Conservation (phyloP, 2,113 vertebrate species). For the Tauraco erythrolophus region DNA sequence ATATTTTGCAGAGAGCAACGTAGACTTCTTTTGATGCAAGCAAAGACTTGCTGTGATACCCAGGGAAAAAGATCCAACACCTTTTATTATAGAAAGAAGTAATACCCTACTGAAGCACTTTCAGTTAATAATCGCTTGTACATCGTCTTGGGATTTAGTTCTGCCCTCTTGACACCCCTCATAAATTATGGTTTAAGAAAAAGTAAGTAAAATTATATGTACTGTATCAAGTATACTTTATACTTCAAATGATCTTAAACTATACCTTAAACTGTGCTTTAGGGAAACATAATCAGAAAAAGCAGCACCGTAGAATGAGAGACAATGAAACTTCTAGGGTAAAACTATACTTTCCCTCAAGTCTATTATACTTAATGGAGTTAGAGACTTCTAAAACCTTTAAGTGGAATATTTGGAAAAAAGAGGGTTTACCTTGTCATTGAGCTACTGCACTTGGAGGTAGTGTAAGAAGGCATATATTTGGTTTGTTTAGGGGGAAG, state of each 20-base stretch:
- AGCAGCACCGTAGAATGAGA: background rate
- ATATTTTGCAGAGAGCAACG: background rate
- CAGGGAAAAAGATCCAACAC: background rate
- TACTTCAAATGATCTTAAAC: slow-evolving; percentile 54
- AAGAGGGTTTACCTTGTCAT: background rate
- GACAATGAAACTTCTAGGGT: slow-evolving; percentile 18
- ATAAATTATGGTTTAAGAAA: slow-evolving; percentile 36
- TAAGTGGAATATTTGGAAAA: background rate
- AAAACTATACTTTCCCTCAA: slow-evolving; percentile 43
- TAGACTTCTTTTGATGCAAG: background rate
- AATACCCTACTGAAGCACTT: slow-evolving; percentile 3
- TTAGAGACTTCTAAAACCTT: slow-evolving; percentile 27
- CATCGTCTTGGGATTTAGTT: slow-evolving; percentile 48
- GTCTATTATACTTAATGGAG: slow-evolving; percentile 32
- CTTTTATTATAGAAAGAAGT: background rate
- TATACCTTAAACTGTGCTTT: slow-evolving; percentile 57
- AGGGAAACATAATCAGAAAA: slow-evolving; percentile 55
- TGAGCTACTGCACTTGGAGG: background rate
- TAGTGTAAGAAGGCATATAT: background rate
- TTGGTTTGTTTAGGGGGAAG: background rate
- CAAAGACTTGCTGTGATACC: background rate
- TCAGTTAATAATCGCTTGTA: background rate
- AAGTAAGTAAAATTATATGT: slow-evolving; percentile 59
- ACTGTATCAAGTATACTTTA: slow-evolving; percentile 46
- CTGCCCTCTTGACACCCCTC: background rate